phyloP scores from a whole-genome alignment of 2,113 vertebrate genomes.

The Thalassarche chlororhynchos region DNA sequence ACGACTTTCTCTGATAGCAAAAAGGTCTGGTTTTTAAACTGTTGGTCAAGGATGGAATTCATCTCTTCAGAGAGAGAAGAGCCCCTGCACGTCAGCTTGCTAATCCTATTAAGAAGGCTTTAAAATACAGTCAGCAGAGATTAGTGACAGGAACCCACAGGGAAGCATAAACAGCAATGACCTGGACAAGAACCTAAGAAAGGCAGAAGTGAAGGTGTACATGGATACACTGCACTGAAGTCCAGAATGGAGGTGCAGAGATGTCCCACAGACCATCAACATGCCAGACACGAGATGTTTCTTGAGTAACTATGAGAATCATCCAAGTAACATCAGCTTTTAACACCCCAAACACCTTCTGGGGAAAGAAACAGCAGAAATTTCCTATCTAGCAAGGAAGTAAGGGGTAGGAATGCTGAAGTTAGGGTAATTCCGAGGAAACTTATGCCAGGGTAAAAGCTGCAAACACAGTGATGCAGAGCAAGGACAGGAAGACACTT shows the following conservation, averaged over 20 bases:
- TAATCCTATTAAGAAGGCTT: neutral
- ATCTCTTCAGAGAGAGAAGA: neutral
- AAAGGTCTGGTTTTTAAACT: neutral
- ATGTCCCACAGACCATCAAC: neutral
- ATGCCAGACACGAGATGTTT: fast-evolving
- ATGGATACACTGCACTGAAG: neutral
- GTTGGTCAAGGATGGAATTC: neutral
- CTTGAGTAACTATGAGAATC: neutral
- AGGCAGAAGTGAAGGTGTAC: neutral
- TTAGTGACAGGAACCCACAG: neutral
- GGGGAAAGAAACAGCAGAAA: neutral
- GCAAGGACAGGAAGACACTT: neutral
- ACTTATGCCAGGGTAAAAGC: neutral
- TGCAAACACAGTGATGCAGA: neutral
- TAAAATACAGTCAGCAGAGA: neutral
- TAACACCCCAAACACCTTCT: neutral
- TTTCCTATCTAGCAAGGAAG: neutral
- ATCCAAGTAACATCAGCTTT: neutral
- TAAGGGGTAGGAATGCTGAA: neutral
- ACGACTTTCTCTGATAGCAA: neutral
- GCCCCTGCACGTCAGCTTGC: neutral
- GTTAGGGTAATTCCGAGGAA: neutral
- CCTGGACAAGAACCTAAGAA: neutral
- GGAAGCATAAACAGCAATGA: neutral
- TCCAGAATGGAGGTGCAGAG: neutral